These are phyloP conservation scores for Leptogaster cylindrica DNA, from an alignment of 2,888 invertebrate species.

Conservation along the genomic window DNA sequence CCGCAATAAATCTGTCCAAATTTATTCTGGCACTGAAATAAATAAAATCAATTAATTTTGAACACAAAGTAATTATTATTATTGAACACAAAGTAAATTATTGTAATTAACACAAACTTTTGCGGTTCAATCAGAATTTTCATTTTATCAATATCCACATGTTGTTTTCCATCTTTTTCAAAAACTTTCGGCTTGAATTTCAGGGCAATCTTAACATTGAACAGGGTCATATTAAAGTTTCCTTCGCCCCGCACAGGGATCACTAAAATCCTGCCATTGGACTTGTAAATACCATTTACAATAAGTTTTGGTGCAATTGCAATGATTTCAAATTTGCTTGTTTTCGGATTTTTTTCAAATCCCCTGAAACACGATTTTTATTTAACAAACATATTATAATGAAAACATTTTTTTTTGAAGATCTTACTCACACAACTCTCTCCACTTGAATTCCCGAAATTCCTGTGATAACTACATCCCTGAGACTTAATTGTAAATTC, in stretches of 20 bases:
- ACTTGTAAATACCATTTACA: constrained; percentile 48
- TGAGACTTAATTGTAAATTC: constrained; percentile 56
- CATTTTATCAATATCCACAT: constrained; percentile 20
- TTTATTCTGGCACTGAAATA: constrained; percentile 39
- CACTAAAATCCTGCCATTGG: constrained; percentile 53
- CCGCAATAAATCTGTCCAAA: constrained; percentile 31
- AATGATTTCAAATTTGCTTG: constrained; percentile 41
- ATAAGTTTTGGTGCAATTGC: constrained; percentile 10
- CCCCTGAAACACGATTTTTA: constrained; percentile 36
- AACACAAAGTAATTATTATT: neutral
- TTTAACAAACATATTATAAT: too few relatives aligned
- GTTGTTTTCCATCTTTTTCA: constrained; percentile 41
- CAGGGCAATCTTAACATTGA: constrained; percentile 41
- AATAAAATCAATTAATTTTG: neutral
- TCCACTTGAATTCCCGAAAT: constrained; percentile 56
- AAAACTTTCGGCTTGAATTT: constrained; percentile 40
- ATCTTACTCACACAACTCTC: constrained; percentile 56
- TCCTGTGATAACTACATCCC: constrained; percentile 57
- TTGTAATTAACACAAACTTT: neutral
- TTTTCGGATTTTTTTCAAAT: constrained; percentile 38
- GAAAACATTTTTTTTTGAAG: neutral
- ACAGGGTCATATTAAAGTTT: constrained; percentile 31
- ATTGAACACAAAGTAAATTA: neutral
- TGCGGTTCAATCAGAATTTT: constrained; percentile 11
- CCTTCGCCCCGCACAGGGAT: constrained; percentile 54